Conservation (phyloP, 2,797 vertebrate species). For the Lithobates pipiens region DNA sequence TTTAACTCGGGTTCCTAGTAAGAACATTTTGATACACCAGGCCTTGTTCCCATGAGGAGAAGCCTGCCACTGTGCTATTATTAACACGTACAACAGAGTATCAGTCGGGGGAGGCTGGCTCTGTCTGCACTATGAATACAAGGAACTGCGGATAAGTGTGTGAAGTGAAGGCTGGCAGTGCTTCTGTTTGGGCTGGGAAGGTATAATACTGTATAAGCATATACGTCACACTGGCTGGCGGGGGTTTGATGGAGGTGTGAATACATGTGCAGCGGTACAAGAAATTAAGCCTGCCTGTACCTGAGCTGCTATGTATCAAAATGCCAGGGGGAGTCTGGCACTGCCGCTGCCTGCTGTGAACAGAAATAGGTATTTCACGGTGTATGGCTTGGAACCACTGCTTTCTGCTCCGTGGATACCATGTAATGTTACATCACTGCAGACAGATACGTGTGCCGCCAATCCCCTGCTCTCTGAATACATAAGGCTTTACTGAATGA, state of each 20-base stretch:
- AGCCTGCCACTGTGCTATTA: neutral
- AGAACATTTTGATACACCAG: no score
- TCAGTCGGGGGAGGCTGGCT: neutral
- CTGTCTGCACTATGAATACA: conserved; percentile 1
- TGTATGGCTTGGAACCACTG: no score
- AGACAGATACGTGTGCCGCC: neutral
- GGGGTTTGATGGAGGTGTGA: neutral
- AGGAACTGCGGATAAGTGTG: neutral
- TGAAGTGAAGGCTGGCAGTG: conserved; percentile 6
- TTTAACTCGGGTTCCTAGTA: no score
- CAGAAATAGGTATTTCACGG: no score
- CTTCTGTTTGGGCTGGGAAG: conserved; percentile 10
- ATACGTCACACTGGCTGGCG: neutral
- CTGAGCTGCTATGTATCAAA: neutral
- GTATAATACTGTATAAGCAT: neutral
- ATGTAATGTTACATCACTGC: neutral
- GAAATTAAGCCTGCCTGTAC: neutral
- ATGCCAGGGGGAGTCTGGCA: neutral
- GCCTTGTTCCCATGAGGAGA: neutral
- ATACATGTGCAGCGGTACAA: neutral
- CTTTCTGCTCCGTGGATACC: no score
- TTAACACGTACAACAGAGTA: neutral
- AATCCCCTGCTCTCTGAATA: neutral
- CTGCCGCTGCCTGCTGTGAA: no score
- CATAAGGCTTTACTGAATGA: neutral